Conservation (phyloP, 2,113 vertebrate genomes). For the Isurus oxyrinchus region DNA sequence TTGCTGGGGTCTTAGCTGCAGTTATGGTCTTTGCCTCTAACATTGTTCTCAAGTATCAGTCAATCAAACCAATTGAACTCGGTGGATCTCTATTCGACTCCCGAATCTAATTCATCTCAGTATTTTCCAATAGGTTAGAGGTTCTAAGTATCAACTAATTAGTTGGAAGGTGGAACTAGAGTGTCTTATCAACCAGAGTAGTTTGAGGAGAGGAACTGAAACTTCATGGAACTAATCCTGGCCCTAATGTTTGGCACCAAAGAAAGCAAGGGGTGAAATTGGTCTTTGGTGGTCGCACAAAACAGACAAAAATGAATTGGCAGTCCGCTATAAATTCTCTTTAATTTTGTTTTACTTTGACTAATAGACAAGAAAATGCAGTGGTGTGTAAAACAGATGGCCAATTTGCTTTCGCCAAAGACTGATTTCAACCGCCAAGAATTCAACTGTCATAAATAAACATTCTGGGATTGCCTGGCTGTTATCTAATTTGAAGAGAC, state of each 20-base stretch:
- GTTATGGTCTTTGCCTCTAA: neutral
- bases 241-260: neutral
- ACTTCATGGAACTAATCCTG: neutral
- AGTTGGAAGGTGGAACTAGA: neutral
- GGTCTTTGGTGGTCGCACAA: neutral
- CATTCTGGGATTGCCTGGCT: no score
- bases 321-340: neutral
- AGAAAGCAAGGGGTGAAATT: neutral
- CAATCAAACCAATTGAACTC: neutral
- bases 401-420: no score
- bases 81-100: neutral
- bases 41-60: neutral
- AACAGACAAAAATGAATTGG: neutral
- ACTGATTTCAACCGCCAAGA: no score
- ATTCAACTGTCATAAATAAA: no score
- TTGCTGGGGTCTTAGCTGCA: neutral
- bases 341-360: neutral
- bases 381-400: no score
- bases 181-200: neutral
- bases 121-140: neutral
- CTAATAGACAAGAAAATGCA: neutral
- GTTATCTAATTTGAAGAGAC: no score
- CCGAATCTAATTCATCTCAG: neutral
- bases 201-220: neutral
- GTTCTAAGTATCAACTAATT: neutral